Percentiles rank a stretch among this genome's conserved stretches.
Conservation (phyloP, 2,888 invertebrate genomes). For the Apotomis turbidana region DNA sequence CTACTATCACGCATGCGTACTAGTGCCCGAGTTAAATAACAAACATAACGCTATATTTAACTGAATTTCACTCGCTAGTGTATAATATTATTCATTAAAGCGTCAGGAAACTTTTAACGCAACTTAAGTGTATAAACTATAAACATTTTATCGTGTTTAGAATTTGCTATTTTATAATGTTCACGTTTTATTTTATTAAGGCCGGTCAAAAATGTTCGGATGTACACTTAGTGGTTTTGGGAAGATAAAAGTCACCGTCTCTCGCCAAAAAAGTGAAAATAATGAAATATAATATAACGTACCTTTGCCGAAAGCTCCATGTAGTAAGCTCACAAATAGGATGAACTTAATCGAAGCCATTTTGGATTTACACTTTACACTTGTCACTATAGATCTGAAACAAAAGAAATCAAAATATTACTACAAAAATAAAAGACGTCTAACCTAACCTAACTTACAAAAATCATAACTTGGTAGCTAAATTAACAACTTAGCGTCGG, state of each 20-base stretch:
- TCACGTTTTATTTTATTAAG: too few species aligned
- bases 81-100: constrained; percentile 1
- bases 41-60: constrained; percentile 14
- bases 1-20: constrained; percentile 13
- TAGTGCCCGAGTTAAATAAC: constrained; percentile 19
- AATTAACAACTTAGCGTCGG: too few species aligned
- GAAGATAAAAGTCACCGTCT: too few species aligned
- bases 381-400: constrained; percentile 58
- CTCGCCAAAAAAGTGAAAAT: too few species aligned
- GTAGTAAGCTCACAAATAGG: constrained; percentile 61
- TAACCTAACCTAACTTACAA: too few species aligned
- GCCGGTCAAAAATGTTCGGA: too few species aligned
- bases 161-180: too few species aligned
- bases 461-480: too few species aligned
- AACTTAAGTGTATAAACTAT: too few species aligned
- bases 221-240: too few species aligned
- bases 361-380: constrained; percentile 50
- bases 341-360: constrained; percentile 65
- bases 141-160: too few species aligned
- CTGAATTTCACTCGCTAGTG: constrained; percentile 2
- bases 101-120: neutral
- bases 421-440: too few species aligned
- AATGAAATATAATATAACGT: constrained; percentile 15
- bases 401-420: constrained; percentile 44
- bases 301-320: constrained; percentile 69